Conservation (phyloP, 2,797 vertebrate species). For the Sylvia borin region DNA sequence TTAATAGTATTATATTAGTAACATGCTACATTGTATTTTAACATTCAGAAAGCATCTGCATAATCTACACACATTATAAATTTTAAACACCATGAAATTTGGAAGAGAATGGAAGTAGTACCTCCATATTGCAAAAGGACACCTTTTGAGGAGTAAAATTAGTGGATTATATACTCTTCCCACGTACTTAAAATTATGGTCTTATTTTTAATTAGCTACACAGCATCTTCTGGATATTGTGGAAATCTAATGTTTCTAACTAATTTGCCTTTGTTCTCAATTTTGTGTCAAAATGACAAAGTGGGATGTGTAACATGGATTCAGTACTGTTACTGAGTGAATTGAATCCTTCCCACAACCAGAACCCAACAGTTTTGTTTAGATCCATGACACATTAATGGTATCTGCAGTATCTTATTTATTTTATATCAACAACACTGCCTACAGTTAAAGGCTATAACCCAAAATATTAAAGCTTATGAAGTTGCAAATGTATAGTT, state of each 20-base stretch:
- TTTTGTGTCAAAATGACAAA: neutral
- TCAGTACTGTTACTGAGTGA: neutral
- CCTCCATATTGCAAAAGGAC: neutral
- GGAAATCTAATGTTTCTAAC: neutral
- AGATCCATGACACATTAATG: neutral
- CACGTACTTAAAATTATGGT: neutral
- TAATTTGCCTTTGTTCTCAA: neutral
- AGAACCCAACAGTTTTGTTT: neutral
- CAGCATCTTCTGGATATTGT: neutral
- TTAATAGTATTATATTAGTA: neutral
- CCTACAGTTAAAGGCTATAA: neutral
- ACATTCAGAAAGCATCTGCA: neutral
- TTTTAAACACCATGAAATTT: neutral
- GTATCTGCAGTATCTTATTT: neutral
- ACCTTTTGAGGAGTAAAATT: neutral
- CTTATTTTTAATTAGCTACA: neutral
- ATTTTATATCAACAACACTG: neutral
- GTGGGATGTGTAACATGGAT: neutral
- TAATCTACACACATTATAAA: neutral
- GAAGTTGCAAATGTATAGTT: neutral
- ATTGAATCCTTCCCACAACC: neutral
- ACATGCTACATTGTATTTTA: neutral
- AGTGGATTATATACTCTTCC: neutral
- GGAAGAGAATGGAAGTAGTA: neutral
- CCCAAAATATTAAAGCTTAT: neutral